Conservation (phyloP, 2,113 vertebrate genomes). For the Brachirus orientalis region DNA sequence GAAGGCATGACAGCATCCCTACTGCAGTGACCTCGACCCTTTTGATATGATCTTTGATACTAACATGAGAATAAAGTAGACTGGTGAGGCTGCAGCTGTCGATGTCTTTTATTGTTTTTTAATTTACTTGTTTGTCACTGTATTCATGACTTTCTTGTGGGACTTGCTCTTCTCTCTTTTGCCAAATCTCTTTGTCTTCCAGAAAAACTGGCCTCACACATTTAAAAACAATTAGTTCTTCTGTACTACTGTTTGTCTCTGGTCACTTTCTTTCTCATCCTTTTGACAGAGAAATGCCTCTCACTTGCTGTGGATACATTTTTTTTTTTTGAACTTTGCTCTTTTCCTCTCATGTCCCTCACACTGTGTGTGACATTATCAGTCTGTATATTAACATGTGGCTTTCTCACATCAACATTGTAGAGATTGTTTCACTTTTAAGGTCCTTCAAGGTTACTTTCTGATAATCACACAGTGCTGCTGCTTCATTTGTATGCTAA, state of each 20-base stretch:
- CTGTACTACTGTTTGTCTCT: too few species aligned
- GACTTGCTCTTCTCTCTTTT: neutral
- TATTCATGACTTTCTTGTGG: neutral
- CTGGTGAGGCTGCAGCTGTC: neutral
- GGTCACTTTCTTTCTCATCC: too few species aligned
- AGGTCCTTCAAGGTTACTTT: constrained; percentile 38
- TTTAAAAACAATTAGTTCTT: neutral
- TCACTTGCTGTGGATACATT: too few species aligned
- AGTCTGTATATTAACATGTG: constrained; percentile 43
- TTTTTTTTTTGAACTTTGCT: neutral
- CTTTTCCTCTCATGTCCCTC: constrained; percentile 4
- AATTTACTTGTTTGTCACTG: neutral
- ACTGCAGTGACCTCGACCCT: neutral
- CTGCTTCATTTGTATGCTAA: constrained; percentile 34
- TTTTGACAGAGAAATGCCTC: too few species aligned
- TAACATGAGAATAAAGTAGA: neutral
- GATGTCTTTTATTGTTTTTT: neutral
- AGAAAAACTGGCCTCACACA: neutral
- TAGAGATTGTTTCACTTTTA: constrained; percentile 9
- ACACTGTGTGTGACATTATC: constrained; percentile 13
- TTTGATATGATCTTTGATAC: constrained; percentile 11
- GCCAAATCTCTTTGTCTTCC: neutral
- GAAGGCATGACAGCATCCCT: constrained; percentile 17
- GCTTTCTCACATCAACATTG: constrained; percentile 13
- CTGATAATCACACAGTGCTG: constrained; percentile 14